phyloP scores from a whole-genome alignment of 2,888 invertebrate species.

The Nesidiocoris tenuis region DNA sequence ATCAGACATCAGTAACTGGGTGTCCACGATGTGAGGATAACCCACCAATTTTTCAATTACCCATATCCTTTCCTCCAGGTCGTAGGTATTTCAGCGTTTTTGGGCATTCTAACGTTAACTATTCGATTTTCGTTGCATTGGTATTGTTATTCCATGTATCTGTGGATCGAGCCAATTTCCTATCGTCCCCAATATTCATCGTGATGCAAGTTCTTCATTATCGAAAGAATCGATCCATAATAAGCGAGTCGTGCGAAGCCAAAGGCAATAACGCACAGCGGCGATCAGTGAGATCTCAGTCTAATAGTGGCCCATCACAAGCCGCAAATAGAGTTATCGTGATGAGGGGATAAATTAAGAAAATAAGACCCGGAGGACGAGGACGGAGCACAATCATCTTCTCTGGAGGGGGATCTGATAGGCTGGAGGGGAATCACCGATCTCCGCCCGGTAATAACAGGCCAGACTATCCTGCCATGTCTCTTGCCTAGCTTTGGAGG shows the following conservation, averaged over 20 bases:
- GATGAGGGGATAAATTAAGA: constrained; percentile 34
- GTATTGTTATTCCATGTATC: too few relatives aligned
- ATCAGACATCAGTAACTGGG: too few relatives aligned
- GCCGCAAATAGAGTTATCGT: constrained; percentile 39
- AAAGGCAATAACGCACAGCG: not conserved
- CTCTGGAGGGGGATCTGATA: not conserved
- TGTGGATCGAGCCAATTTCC: too few relatives aligned
- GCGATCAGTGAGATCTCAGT: not conserved
- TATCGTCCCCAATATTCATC: too few relatives aligned
- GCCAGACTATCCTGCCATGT: too few relatives aligned
- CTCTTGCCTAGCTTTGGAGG: too few relatives aligned
- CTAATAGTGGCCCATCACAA: not conserved
- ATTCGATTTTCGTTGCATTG: too few relatives aligned
- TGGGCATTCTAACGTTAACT: too few relatives aligned
- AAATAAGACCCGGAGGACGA: not conserved
- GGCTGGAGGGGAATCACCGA: not conserved
- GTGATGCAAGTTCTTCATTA: not conserved
- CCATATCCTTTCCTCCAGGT: too few relatives aligned
- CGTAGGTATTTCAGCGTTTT: too few relatives aligned
- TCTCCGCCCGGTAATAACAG: not conserved
- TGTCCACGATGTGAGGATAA: too few relatives aligned
- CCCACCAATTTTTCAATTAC: too few relatives aligned
- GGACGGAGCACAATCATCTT: not conserved
- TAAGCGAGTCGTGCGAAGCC: not conserved
- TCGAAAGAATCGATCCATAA: not conserved